phyloP scores from a whole-genome alignment of 2,888 invertebrate species.

The Metacarcinus magister region DNA sequence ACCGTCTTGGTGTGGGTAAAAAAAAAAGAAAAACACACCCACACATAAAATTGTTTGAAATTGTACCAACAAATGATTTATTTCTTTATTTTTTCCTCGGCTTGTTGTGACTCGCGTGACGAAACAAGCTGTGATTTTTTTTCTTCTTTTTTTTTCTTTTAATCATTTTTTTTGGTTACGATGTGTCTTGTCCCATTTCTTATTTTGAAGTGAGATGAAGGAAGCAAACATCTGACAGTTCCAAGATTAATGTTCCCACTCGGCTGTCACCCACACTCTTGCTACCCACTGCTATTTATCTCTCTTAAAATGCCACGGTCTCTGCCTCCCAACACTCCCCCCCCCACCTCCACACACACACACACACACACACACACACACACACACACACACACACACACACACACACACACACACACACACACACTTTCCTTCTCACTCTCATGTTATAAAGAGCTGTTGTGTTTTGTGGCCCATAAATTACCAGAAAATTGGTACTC shows the following conservation, averaged over 20 bases:
- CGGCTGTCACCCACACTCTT: constrained; percentile 3
- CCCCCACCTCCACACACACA: background rate
- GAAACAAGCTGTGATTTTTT: background rate
- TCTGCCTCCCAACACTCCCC: background rate
- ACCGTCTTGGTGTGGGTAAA: background rate
- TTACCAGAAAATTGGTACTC: background rate
- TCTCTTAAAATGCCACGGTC: constrained; percentile 32
- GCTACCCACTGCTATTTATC: constrained; percentile 1
- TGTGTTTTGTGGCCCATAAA: constrained; percentile 38
- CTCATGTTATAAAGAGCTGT: background rate
- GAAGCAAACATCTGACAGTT: background rate
- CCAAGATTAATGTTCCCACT: constrained; percentile 11
- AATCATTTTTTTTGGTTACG: background rate
- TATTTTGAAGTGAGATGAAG: background rate
- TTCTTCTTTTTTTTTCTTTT: background rate
- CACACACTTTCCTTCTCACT: background rate
- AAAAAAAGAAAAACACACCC: too few species aligned
- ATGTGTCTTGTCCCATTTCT: background rate
- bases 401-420: too few species aligned
- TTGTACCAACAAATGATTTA: background rate
- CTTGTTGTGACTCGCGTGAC: background rate
- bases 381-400: too few species aligned
- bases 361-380: background rate
- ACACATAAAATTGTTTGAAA: background rate
- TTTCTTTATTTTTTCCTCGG: too few species aligned